Conservation (phyloP, 2,797 vertebrate species). For the Lagorchestes hirsutus region DNA sequence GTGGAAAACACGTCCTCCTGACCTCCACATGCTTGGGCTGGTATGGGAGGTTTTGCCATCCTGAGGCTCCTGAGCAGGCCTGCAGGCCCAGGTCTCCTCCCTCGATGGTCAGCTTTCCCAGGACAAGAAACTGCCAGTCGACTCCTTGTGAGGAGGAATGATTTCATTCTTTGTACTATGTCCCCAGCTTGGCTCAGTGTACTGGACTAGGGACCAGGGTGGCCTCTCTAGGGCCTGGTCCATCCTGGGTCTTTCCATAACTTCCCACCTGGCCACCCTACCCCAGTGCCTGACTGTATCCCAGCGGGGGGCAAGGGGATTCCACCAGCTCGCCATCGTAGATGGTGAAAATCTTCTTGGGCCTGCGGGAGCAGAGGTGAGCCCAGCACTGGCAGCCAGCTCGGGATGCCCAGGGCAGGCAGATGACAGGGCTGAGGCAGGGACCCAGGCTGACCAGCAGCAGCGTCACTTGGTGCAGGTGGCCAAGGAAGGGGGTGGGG, state of each 20-base stretch:
- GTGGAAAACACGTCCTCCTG: no score
- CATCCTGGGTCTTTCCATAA: neutral
- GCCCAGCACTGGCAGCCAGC: neutral
- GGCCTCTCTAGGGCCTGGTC: neutral
- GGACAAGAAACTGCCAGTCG: no score
- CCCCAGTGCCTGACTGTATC: neutral
- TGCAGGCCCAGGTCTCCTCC: no score
- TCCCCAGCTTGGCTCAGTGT: neutral
- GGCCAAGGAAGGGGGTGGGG: constrained; percentile 72
- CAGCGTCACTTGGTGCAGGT: constrained; percentile 85
- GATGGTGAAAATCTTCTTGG: constrained; percentile 83
- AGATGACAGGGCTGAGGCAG: constrained; percentile 90
- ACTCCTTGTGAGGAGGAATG: neutral
- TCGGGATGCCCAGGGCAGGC: constrained; percentile 76
- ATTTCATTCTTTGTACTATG: neutral
- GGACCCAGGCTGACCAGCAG: constrained; percentile 90
- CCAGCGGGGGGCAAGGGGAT: fast-evolving
- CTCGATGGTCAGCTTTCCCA: no score
- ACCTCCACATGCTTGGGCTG: no score
- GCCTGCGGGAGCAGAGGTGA: constrained; percentile 61
- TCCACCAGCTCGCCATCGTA: fast-evolving
- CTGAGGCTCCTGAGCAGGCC: no score
- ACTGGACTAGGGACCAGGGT: neutral
- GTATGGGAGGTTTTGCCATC: no score
- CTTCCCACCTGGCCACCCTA: neutral